Conservation (phyloP, 2,113 vertebrate genomes). For the Okapia johnstoni region DNA sequence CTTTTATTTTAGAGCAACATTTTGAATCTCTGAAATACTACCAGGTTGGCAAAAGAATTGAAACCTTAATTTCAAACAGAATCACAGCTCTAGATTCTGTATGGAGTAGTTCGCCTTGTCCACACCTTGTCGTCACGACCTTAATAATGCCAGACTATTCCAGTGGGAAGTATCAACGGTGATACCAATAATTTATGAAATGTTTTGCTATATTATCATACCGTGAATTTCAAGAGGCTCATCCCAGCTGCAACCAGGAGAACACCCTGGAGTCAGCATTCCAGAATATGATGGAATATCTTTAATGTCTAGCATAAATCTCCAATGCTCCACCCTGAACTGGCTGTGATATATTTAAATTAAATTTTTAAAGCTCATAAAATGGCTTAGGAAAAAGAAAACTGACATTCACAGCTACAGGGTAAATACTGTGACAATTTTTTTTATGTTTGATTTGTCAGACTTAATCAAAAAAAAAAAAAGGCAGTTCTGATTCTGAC, state of each 20-base stretch:
- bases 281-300: background rate
- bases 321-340: background rate
- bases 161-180: background rate
- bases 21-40: background rate
- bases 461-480: background rate
- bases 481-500: background rate
- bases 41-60: background rate
- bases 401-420: background rate
- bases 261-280: background rate
- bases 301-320: background rate
- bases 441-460: background rate
- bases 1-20: background rate
- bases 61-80: background rate
- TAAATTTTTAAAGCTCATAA: background rate
- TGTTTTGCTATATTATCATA: background rate
- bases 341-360: background rate
- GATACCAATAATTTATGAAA: background rate
- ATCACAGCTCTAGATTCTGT: background rate
- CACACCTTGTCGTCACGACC: background rate
- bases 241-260: background rate
- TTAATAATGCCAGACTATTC: background rate
- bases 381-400: background rate
- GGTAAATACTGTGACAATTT: background rate
- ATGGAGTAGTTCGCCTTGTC: background rate
- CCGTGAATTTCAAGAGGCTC: slow-evolving; percentile 1